Evolutionary conservation across 2,113 vertebrate genomes (phyloP), one percentile per base, ranked within the genome.

Genomic region (Erpornis zantholeuca): DNA sequence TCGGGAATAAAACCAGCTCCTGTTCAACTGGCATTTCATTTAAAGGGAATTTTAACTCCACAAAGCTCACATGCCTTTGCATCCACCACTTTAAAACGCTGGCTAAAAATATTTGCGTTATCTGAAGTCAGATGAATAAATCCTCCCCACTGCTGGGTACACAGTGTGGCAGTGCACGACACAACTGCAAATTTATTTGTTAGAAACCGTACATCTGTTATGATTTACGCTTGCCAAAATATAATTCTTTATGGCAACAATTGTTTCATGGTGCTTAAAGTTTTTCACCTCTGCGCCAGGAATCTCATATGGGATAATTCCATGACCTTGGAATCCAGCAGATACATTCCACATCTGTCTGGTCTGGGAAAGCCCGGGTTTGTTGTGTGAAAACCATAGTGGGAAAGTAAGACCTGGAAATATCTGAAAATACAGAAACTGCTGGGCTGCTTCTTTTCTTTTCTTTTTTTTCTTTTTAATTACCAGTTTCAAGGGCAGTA

Each of bases 331-430:
- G 98, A 98, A 98, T 98, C 98, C 97, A 97, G 93, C 97, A 97
- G 92, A 97, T 97, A 97, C 98, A 98, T 99, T 99, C 98, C 98
- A 98, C 98, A 98, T 97, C 97, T 98, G 98, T 97, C 97, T 97
- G 82, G 94, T 98, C 98, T 98, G 98, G 98, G 98, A 99, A 99
- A 98, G 97, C 98, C 97, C 31, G 31, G 84, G 71, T 87, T 96
- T 97, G 97, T 96, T 93, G 95, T 95, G 97, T 91, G 94, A 96
- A 97, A 96, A 92, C 33, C 38, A 18, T 54, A 95, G 96, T 97
- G 96, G 96, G 97, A 98, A 95, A 97, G 90, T 79, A 60, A 94
- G 94, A 96, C 91, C 97, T 96, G 95, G 90, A 96, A 96, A 92
- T 42, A 81, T 91, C 96, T 97, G 96, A 95, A 96, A 95, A 91